These are phyloP conservation scores for Falco rusticolus DNA, from an alignment of 2,797 vertebrate species.

Conservation along the genomic window DNA sequence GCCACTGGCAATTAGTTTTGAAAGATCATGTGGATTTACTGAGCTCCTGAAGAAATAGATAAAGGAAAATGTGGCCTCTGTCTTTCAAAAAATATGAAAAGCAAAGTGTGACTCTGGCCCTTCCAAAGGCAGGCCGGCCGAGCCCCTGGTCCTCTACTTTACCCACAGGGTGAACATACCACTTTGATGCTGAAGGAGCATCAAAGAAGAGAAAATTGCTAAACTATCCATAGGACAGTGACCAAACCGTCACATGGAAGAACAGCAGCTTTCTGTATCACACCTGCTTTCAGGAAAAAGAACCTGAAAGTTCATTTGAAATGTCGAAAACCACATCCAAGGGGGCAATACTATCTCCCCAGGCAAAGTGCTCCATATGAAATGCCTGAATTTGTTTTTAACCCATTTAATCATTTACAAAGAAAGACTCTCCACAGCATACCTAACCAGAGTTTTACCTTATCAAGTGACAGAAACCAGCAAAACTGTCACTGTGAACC, in stretches of 20 bases:
- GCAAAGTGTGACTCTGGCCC: not conserved
- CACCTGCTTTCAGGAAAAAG: not conserved
- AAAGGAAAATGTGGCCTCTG: not conserved
- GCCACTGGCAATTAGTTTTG: constrained; percentile 1
- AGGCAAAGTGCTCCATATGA: not conserved
- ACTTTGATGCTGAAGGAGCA: not conserved
- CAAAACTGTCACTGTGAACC: not conserved
- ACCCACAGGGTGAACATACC: not conserved
- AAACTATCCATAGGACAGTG: not conserved
- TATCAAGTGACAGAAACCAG: not conserved
- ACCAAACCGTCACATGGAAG: not conserved
- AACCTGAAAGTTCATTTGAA: not conserved
- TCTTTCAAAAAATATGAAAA: not conserved
- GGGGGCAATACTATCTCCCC: not conserved
- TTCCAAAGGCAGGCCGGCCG: not conserved
- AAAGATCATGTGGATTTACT: not conserved
- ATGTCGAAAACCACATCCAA: not conserved
- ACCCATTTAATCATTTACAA: not conserved
- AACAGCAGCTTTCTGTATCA: not conserved
- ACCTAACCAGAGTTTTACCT: not conserved
- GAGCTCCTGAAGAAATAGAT: not conserved
- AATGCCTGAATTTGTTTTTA: not conserved
- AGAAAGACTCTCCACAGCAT: not conserved
- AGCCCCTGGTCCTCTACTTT: not conserved
- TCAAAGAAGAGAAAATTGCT: not conserved